A percentile compares a stretch with the other conserved stretches of the same genome.
These are phyloP conservation scores for Athalia cordata DNA, from an alignment of 2,888 invertebrate genomes.

Conservation along the genomic window DNA sequence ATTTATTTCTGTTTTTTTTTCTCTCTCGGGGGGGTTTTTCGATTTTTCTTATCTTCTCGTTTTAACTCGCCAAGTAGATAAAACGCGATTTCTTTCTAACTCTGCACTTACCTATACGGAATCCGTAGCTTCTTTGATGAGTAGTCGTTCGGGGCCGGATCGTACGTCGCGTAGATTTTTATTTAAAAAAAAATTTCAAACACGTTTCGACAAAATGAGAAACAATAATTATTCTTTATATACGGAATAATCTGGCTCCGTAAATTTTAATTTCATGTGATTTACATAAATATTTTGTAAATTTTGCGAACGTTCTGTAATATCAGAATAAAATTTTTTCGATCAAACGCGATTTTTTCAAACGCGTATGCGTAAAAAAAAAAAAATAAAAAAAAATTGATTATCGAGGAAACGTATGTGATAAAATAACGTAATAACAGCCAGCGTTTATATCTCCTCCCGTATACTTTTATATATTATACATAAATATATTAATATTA, in stretches of 20 bases:
- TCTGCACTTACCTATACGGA: conserved; percentile 40
- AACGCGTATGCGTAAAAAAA: too few species aligned
- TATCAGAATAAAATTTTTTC: too few species aligned
- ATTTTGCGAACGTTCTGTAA: too few species aligned
- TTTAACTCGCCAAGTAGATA: neutral
- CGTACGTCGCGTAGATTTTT: neutral
- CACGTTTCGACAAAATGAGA: too few species aligned
- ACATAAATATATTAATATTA: neutral
- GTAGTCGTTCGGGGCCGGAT: conserved; percentile 4
- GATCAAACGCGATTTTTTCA: too few species aligned
- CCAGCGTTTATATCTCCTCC: neutral
- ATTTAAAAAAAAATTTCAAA: neutral
- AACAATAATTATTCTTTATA: too few species aligned
- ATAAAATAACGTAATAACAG: neutral
- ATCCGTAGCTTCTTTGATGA: conserved; percentile 39
- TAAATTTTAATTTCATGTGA: too few species aligned
- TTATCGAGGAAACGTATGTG: neutral
- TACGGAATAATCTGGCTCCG: too few species aligned
- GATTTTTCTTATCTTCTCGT: neutral
- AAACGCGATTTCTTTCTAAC: conserved; percentile 14
- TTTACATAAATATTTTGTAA: too few species aligned
- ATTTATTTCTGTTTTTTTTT: neutral
- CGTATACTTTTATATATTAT: neutral
- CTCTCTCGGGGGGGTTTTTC: neutral
- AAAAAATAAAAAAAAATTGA: too few species aligned